phyloP scores from a whole-genome alignment of 2,113 vertebrate species.

The Ophthalmolycus amberensis region DNA sequence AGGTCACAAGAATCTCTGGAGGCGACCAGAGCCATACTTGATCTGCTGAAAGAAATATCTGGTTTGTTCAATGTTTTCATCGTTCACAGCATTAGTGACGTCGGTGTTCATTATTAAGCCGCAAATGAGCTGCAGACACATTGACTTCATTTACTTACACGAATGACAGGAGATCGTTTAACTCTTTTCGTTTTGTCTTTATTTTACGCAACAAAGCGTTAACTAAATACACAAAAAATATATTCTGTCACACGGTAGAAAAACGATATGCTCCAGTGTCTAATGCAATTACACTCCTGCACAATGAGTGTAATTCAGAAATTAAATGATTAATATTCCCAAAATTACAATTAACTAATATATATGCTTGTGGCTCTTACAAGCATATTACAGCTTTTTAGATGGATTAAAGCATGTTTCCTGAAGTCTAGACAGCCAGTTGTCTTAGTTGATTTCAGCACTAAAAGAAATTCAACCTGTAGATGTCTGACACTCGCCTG shows the following conservation, averaged over 20 bases:
- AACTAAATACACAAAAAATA: too few species aligned
- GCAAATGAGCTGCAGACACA: background rate
- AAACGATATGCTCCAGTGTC: too few species aligned
- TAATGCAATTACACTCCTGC: too few species aligned
- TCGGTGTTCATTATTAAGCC: too few species aligned
- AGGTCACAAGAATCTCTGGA: slow-evolving; percentile 77
- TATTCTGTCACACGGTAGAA: too few species aligned
- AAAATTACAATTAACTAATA: too few species aligned
- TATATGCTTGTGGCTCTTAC: too few species aligned
- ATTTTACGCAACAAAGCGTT: too few species aligned
- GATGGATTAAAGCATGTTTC: slow-evolving; percentile 1
- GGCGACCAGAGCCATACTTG: slow-evolving; percentile 82
- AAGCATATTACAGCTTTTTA: background rate
- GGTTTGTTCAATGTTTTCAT: slow-evolving; percentile 72
- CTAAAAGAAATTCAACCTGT: background rate
- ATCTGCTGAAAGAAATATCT: slow-evolving; percentile 85
- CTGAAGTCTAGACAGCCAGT: background rate
- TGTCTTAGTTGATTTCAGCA: slow-evolving; percentile 16
- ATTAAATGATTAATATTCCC: too few species aligned
- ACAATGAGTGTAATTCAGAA: too few species aligned
- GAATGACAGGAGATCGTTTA: too few species aligned
- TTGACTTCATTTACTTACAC: background rate
- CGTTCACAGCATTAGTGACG: background rate
- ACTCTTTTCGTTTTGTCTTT: too few species aligned
- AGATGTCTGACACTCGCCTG: background rate